These are phyloP conservation scores for Lithobates pipiens DNA, from an alignment of 2,797 vertebrate species.

Conservation along the genomic window DNA sequence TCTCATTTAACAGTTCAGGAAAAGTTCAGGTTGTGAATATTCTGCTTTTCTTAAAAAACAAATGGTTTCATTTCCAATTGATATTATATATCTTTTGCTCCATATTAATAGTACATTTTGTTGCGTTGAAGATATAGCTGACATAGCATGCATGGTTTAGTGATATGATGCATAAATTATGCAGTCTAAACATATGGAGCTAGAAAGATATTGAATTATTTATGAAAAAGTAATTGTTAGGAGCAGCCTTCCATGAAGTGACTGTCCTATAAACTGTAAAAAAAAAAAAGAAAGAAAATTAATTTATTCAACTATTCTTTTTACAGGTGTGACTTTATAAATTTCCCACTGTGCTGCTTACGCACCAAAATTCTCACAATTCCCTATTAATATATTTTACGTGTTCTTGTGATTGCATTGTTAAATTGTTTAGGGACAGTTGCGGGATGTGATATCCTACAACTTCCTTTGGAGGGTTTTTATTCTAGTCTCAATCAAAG, in stretches of 20 bases:
- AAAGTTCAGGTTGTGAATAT: conserved; percentile 43
- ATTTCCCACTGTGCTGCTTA: too few species aligned
- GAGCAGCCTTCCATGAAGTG: neutral
- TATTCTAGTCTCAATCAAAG: too few species aligned
- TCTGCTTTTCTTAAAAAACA: conserved; percentile 12
- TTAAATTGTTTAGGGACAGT: too few species aligned
- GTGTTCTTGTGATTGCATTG: too few species aligned
- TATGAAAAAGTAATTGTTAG: neutral
- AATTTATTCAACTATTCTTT: too few species aligned
- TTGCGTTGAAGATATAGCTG: conserved; percentile 19
- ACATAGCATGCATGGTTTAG: conserved; percentile 17
- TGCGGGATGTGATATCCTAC: too few species aligned
- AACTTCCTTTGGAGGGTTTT: too few species aligned
- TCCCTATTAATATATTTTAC: too few species aligned
- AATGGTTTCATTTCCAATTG: neutral
- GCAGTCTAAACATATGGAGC: conserved; percentile 35
- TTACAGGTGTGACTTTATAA: too few species aligned
- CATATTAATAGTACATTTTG: conserved; percentile 4
- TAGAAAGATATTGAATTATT: conserved; percentile 38
- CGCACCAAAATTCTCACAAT: too few species aligned
- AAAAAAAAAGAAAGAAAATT: neutral
- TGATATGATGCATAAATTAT: conserved; percentile 33
- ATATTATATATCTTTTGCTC: neutral
- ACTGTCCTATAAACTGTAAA: conserved; percentile 1
- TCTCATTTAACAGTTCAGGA: conserved; percentile 39